Base-by-base conservation (phyloP, 1,140 invertebrate genomes). In the Conus ventricosus region DNA sequence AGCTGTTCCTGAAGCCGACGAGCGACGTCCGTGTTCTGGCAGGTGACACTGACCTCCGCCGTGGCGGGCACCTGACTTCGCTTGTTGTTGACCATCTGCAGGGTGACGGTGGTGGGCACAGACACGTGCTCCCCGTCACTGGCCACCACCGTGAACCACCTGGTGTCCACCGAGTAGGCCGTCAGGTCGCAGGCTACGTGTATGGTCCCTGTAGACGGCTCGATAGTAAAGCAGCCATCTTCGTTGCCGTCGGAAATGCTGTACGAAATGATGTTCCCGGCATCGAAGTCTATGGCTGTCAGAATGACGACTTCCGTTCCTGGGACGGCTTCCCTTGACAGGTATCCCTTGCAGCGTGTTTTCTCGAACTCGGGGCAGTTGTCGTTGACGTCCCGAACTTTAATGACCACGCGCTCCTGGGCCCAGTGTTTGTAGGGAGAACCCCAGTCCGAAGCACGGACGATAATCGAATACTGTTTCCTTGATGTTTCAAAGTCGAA, bases 361-460 rank as follows among this genome's bases (percentile, higher is more conserved):
- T 94, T 94, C 89, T 96, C 95, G 94, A 96, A 96, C 93, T 98
- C 97, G 1, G 99, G 98, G 71, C 98, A 95, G 94, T 99, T 99
- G 93, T 99, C 99, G 95, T 99, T 99, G 0, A 98, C 96, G 95
- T 99, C 98, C 87, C 96, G 96, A 4, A 99, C 94, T 81, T 96
- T 97, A 15, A 99, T 97, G 53, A 96, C 97, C 0, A 99, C 94
- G 55, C 97, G 96, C 96, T 97, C 97, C 95, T 99, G 98, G 1
- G 98, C 97, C 95, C 99, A 98, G 85, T 98, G 95, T 57, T 97
- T 96, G 94, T 97, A 99, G 0, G 98, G 98, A 87, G 97, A 94
- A 0, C 98, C 98, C 98, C 98, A 99, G 94, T 99, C 99, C 17
- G 98, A 98, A 0, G 98, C 98, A n/a, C 98, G 95, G 17, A 99